Evolutionary conservation across 2,888 invertebrate species (phyloP).

Genomic region (Crematogaster levior): DNA sequence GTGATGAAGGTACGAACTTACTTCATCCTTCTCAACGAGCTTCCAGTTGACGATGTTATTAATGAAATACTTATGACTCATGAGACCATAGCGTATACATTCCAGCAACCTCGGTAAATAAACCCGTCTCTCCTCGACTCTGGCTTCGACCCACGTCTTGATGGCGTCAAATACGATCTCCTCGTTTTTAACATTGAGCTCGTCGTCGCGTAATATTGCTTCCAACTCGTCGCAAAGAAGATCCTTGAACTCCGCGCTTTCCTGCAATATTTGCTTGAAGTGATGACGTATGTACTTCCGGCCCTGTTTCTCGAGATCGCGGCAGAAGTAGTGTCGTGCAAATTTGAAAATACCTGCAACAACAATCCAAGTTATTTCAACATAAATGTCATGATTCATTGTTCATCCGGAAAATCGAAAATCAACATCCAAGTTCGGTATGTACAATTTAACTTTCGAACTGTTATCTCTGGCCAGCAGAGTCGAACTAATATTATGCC

Average conservation of each 20-base stretch:
- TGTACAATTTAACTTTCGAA: not conserved
- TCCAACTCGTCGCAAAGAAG: slow-evolving; percentile 88
- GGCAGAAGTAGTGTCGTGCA: slow-evolving; percentile 90
- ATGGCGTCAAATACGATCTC: slow-evolving; percentile 92
- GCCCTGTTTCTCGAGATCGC: slow-evolving; percentile 89
- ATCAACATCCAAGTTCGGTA: slow-evolving; percentile 18
- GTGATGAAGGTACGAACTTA: slow-evolving; percentile 72
- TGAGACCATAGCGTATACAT: slow-evolving; percentile 90
- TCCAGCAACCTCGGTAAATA: slow-evolving; percentile 88
- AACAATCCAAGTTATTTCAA: not conserved
- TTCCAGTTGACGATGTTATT: slow-evolving; percentile 87
- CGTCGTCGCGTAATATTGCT: slow-evolving; percentile 90
- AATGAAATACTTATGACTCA: slow-evolving; percentile 88
- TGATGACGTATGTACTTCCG: slow-evolving; percentile 88
- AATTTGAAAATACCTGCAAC: slow-evolving; percentile 88
- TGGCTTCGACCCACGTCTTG: slow-evolving; percentile 90
- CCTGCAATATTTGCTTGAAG: slow-evolving; percentile 88
- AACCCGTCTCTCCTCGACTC: slow-evolving; percentile 86
- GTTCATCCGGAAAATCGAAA: not conserved
- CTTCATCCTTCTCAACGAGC: slow-evolving; percentile 87
- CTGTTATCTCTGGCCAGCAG: not conserved
- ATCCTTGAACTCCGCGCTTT: slow-evolving; percentile 89
- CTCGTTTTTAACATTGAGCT: slow-evolving; percentile 91
- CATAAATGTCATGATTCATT: not conserved
- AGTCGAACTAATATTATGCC: not conserved